Conservation (phyloP, 2,797 vertebrate genomes). For the Hyperoplus lanceolatus region DNA sequence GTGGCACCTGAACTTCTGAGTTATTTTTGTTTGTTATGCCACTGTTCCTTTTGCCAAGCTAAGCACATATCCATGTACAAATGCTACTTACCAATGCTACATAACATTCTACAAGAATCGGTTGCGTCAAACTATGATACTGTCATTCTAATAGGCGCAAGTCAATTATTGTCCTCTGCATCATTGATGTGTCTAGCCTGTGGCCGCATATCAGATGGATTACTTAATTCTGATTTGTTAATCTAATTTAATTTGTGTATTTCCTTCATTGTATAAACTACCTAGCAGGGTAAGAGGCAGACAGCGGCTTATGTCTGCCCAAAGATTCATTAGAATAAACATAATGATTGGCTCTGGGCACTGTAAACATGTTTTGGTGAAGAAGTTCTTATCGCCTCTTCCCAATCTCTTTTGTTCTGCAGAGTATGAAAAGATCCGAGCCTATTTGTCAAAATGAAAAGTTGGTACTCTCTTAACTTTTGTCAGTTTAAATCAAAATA, state of each 20-base stretch:
- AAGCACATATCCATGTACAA: not conserved
- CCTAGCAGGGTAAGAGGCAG: not conserved
- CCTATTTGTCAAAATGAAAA: not conserved
- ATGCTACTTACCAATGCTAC: not conserved
- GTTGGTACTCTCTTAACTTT: conserved; percentile 2
- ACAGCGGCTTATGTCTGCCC: not conserved
- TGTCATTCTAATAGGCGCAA: not conserved
- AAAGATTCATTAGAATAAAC: not conserved
- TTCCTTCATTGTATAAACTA: not conserved
- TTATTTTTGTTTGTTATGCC: not conserved
- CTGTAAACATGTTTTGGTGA: not conserved
- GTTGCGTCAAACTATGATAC: not conserved
- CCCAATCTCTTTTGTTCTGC: not conserved
- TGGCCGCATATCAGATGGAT: not conserved
- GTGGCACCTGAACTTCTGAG: not conserved
- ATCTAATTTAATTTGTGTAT: not conserved
- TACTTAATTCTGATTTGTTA: not conserved
- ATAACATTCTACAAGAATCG: not conserved
- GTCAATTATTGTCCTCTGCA: not conserved
- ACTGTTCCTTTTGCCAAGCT: not conserved
- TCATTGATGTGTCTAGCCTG: not conserved
- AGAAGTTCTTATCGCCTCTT: not conserved
- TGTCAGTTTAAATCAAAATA: conserved; percentile 23
- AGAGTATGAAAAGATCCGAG: not conserved
- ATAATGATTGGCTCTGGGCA: too few species aligned